These are phyloP conservation scores for Gerris lacustris DNA, from an alignment of 2,888 invertebrate species.

Conservation along the genomic window DNA sequence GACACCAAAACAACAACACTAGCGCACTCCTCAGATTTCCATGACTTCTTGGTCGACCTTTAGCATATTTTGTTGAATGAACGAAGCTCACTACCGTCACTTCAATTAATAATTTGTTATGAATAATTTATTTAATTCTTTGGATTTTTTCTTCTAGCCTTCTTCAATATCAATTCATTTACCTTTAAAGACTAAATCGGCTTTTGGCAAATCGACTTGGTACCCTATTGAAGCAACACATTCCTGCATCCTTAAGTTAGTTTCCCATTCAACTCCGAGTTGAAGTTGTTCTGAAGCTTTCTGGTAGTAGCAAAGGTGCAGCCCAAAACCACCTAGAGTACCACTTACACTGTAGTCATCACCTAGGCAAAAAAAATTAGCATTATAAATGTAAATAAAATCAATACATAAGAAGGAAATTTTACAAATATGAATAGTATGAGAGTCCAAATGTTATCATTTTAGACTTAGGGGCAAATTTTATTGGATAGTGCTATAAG, in stretches of 20 bases:
- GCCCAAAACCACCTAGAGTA: conserved; percentile 56
- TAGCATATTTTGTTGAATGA: no score
- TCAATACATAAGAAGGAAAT: neutral
- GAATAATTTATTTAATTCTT: no score
- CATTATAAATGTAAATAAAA: conserved; percentile 9
- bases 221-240: conserved; percentile 85
- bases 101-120: no score
- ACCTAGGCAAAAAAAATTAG: conserved; percentile 36
- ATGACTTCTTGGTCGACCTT: no score
- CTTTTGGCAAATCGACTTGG: conserved; percentile 88
- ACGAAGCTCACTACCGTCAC: no score
- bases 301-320: conserved; percentile 88
- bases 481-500: no score
- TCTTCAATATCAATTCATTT: conserved; percentile 21
- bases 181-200: conserved; percentile 90
- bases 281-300: conserved; percentile 82
- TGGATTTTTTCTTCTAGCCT: no score
- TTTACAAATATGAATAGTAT: conserved; percentile 2
- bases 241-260: conserved; percentile 80
- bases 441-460: neutral
- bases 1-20: no score
- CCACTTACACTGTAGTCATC: conserved; percentile 41
- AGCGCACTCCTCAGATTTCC: no score
- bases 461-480: neutral
- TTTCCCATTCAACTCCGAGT: conserved; percentile 90